phyloP scores from a whole-genome alignment of 2,888 invertebrate genomes.

The Aethes cnicana region DNA sequence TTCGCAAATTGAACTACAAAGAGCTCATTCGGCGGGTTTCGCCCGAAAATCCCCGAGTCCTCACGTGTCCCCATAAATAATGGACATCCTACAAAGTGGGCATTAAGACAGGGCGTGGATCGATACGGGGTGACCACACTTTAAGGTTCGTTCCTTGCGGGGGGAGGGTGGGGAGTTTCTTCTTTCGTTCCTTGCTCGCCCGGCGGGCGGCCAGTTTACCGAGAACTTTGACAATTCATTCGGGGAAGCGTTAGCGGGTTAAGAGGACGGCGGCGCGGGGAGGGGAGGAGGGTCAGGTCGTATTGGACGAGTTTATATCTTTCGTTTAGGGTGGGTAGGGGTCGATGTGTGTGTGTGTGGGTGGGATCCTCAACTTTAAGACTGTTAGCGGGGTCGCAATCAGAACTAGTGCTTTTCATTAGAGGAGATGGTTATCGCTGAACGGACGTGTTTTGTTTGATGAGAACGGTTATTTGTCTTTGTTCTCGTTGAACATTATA shows the following conservation, averaged over 20 bases:
- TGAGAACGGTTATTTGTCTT: slow-evolving; percentile 54
- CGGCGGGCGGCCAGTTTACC: slow-evolving; percentile 46
- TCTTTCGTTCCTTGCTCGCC: slow-evolving; percentile 71
- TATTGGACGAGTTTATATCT: slow-evolving; percentile 54
- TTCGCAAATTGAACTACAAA: slow-evolving; percentile 27
- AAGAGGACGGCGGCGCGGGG: slow-evolving; percentile 35
- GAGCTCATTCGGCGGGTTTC: slow-evolving; percentile 24
- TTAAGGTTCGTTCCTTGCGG: slow-evolving; percentile 61
- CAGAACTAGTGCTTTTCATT: slow-evolving; percentile 77
- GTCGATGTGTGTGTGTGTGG: slow-evolving; percentile 55
- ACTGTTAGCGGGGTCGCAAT: slow-evolving; percentile 79
- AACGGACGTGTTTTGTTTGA: slow-evolving; percentile 66
- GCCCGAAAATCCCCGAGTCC: slow-evolving; percentile 26
- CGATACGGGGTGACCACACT: slow-evolving; percentile 68
- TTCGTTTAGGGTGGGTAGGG: slow-evolving; percentile 56
- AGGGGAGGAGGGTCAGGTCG: slow-evolving; percentile 44
- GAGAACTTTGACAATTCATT: slow-evolving; percentile 60
- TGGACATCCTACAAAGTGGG: slow-evolving; percentile 73
- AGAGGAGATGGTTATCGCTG: slow-evolving; percentile 72
- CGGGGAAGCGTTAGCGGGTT: slow-evolving; percentile 40
- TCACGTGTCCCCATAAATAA: slow-evolving; percentile 59
- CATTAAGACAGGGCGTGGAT: slow-evolving; percentile 71
- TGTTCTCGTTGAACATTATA: slow-evolving; percentile 37
- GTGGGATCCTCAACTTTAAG: slow-evolving; percentile 70
- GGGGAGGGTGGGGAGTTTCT: slow-evolving; percentile 65